Evolutionary conservation across 2,113 vertebrate genomes (phyloP).

Genomic region (Psittacula cyanocephala): DNA sequence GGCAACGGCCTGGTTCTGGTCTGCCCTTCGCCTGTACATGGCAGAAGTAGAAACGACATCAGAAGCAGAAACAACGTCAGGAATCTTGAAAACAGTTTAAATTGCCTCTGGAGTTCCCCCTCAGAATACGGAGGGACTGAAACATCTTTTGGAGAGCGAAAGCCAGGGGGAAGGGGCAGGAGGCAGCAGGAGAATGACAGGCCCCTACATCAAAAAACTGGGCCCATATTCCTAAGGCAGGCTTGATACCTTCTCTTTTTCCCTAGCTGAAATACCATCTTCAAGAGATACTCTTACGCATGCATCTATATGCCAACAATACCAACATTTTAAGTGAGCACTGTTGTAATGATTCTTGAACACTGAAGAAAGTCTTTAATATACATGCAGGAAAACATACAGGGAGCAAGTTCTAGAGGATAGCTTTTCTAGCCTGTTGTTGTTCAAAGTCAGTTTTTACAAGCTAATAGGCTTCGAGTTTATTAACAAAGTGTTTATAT

Average conservation of each 20-base stretch:
- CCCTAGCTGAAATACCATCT: neutral
- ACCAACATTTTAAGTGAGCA: neutral
- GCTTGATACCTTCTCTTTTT: neutral
- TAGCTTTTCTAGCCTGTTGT: neutral
- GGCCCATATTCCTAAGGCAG: fast-evolving
- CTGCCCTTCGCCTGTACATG: neutral
- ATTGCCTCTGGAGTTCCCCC: neutral
- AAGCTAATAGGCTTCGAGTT: neutral
- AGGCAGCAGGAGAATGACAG: neutral
- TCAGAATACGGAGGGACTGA: neutral
- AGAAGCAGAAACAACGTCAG: neutral
- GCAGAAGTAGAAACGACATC: neutral
- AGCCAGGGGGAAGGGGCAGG: neutral
- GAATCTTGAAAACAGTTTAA: slow-evolving; percentile 18
- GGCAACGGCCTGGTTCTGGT: neutral
- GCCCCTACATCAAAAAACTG: fast-evolving
- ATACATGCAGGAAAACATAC: neutral
- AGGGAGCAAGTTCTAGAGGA: neutral
- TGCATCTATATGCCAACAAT: fast-evolving
- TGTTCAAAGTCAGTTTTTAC: neutral
- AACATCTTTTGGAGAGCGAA: neutral
- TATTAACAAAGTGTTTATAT: neutral
- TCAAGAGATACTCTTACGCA: neutral
- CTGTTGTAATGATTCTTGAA: neutral
- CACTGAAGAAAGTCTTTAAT: neutral